These are phyloP conservation scores for Micromussa lordhowensis DNA, from an alignment of 92 coral and sea anemone genomes.

Conservation along the genomic window DNA sequence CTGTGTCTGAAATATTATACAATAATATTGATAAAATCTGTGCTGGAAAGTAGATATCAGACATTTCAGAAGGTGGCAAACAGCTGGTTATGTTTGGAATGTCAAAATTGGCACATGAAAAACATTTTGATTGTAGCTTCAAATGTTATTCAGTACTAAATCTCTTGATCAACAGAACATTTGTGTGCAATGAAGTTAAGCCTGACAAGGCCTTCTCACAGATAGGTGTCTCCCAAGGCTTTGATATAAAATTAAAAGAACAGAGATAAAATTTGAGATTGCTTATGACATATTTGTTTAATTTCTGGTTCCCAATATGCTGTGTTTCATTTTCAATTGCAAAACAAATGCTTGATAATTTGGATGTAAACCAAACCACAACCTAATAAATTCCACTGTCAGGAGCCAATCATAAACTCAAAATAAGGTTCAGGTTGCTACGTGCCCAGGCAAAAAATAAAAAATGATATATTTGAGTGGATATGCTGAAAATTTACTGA, in stretches of 20 bases:
- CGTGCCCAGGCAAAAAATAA: not conserved
- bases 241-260: not conserved
- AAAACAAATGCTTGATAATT: no score
- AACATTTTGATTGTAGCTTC: not conserved
- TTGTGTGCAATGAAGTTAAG: not conserved
- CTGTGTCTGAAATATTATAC: not conserved
- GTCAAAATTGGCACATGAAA: not conserved
- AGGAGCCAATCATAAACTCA: no score
- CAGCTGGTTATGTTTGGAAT: slow-evolving; percentile 8
- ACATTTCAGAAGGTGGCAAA: not conserved
- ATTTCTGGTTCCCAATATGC: no score
- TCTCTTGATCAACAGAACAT: not conserved
- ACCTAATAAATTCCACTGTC: no score
- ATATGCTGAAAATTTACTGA: not conserved
- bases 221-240: not conserved
- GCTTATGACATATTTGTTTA: no score
- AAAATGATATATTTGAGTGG: not conserved
- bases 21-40: not conserved
- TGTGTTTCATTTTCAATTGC: no score
- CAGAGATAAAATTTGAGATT: not conserved
- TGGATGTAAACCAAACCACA: no score
- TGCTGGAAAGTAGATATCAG: not conserved
- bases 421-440: no score
- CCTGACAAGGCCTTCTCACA: not conserved
- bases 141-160: not conserved